Evolutionary conservation across 2,113 vertebrate species (phyloP).

Genomic region (Struthidea cinerea): DNA sequence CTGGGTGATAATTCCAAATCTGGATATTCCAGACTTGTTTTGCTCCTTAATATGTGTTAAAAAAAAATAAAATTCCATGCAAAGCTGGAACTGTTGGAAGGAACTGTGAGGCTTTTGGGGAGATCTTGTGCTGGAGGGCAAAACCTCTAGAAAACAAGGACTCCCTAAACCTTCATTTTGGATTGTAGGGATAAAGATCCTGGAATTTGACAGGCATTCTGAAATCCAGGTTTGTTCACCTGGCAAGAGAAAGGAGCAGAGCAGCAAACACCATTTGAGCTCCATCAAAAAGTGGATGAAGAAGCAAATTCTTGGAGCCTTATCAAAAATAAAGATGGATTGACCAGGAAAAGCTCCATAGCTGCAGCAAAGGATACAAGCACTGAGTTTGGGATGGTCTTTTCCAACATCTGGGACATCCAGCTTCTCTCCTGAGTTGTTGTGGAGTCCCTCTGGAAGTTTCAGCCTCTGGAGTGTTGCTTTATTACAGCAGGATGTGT

Average conservation of each 20-base stretch:
- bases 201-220: neutral
- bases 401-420: neutral
- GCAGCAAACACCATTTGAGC: neutral
- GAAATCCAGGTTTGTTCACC: neutral
- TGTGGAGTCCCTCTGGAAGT: neutral
- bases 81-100: neutral
- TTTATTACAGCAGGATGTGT: neutral
- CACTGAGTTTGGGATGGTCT: neutral
- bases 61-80: too few relatives aligned
- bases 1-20: neutral
- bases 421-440: neutral
- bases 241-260: neutral
- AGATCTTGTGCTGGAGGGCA: neutral
- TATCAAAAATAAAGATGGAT: neutral
- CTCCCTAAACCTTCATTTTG: neutral
- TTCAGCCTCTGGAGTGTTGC: neutral
- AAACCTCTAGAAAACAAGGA: neutral
- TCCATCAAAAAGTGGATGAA: neutral
- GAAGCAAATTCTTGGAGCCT: neutral
- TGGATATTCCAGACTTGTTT: neutral
- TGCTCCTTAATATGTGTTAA: neutral
- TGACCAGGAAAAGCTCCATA: neutral
- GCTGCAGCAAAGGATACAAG: neutral
- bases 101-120: neutral
- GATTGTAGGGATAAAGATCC: neutral